Conservation (phyloP, 1,140 invertebrate genomes). For the Zaprionus davidi region DNA sequence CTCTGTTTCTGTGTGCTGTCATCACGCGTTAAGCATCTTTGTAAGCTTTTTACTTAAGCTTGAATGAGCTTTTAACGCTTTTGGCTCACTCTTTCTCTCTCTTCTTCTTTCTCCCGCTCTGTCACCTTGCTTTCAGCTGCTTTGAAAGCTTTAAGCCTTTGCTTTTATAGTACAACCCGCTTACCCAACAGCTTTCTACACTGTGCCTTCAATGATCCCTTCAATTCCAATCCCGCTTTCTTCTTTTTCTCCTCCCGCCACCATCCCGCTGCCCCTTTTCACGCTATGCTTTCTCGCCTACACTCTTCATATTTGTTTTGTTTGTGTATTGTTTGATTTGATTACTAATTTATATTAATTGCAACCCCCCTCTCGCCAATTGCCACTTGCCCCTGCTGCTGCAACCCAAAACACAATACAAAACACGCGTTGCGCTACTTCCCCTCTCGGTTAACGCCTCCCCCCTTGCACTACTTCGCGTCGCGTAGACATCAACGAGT, state of each 20-base stretch:
- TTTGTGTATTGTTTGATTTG: constrained; percentile 61
- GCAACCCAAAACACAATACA: constrained; percentile 43
- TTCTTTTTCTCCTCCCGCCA: not conserved
- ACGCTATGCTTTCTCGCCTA: constrained; percentile 72
- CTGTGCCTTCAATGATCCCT: constrained; percentile 36
- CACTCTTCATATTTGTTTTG: constrained; percentile 41
- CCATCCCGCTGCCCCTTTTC: constrained; percentile 66
- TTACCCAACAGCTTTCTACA: constrained; percentile 31
- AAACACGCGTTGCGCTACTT: constrained; percentile 55
- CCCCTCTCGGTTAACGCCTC: constrained; percentile 15
- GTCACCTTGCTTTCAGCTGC: constrained; percentile 27
- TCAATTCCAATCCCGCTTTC: constrained; percentile 27
- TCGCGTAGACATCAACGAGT: constrained; percentile 93
- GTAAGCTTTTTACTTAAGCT: not conserved
- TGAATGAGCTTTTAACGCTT: not conserved
- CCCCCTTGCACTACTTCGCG: constrained; percentile 13
- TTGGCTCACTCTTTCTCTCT: not conserved
- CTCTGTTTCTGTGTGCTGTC: no score
- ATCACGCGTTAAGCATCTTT: no score
- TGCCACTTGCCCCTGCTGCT: constrained; percentile 13
- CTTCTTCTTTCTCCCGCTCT: not conserved
- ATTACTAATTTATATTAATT: constrained; percentile 78
- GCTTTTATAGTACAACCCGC: constrained; percentile 21
- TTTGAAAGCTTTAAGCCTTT: constrained; percentile 15
- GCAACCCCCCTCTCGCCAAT: constrained; percentile 40